Conservation (phyloP, 2,113 vertebrate genomes). For the Podarcis muralis region DNA sequence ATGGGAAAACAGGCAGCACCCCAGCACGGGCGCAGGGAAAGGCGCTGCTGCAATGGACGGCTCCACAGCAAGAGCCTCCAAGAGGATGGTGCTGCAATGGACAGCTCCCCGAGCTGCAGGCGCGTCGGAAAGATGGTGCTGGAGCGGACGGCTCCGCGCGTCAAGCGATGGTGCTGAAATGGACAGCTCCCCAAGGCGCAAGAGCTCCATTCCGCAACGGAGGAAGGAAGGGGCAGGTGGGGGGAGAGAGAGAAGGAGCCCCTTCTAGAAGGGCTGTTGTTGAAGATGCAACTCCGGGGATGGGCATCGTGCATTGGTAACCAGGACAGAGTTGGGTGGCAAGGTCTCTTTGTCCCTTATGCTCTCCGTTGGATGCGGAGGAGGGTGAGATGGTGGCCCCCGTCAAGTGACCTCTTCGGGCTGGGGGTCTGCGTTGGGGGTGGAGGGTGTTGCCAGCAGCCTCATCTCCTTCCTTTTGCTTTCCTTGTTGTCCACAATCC, state of each 20-base stretch:
- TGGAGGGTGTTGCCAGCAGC: constrained; percentile 85
- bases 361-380: constrained; percentile 6
- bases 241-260: too few relatives aligned
- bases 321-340: constrained; percentile 71
- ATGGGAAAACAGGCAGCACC: background rate
- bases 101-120: constrained; percentile 75
- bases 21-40: background rate
- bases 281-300: constrained; percentile 39
- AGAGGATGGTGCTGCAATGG: constrained; percentile 74
- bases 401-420: constrained; percentile 60
- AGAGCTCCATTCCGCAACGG: background rate
- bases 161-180: background rate
- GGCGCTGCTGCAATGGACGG: background rate
- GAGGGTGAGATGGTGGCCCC: constrained; percentile 9
- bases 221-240: background rate
- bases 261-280: constrained; percentile 37
- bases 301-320: background rate
- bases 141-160: constrained; percentile 19
- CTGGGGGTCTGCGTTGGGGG: constrained; percentile 81
- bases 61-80: background rate
- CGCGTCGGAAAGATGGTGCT: constrained; percentile 30
- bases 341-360: background rate
- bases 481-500: constrained; percentile 71
- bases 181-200: constrained; percentile 11
- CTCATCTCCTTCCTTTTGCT: constrained; percentile 81